Evolutionary conservation across 2,797 vertebrate species (phyloP), one percentile per base, ranked within the genome.

Genomic region (Centropyge bicolor): DNA sequence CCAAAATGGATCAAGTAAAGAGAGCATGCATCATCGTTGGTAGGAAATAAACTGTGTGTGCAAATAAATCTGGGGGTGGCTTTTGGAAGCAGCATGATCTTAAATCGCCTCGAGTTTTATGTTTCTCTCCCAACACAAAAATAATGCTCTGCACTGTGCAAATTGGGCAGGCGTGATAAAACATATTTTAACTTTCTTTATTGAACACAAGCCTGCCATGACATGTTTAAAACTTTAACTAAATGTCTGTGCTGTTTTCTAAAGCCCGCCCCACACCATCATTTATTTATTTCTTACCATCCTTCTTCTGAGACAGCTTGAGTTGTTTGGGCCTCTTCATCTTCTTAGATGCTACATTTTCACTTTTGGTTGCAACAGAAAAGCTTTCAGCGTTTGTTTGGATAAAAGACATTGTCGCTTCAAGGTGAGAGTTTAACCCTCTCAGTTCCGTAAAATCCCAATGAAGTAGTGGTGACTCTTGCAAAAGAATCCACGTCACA

Each of bases 61-160:
- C 61, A 48, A 69, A 51, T 83, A 70, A 64, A 67, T 81, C 66
- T 56, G 27, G 22, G 36, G 57, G 62, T 73, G 66, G 66, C 60
- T 78, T 80, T 74, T 62, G 68, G 38, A 73, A 80, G 43, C 61
- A 54, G 40, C 61, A 10, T 49, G 46, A 76, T 69, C 46, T 64
- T 45, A 67, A 80, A 85, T 69, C 10, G 19, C 55, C 22, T 70
- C 52, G 51, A 57, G 59, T 75, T 82, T 69, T 43, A 51, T 62
- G 36, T 46, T 78, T 73, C 22, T 61, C 36, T 69, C 20, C 51
- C 27, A 51, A 43, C 22, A 75, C 40, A 68, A 13, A 73, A 71
- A 75, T 67, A 71, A 64, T 35, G 40, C 45, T 20, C 45, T 51
- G 19, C 24, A 22, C n/a, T 64, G 54, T 77, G 54, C 31, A 48